These are phyloP conservation scores for Physella acuta DNA, from an alignment of 1,140 invertebrate genomes.

Conservation along the genomic window DNA sequence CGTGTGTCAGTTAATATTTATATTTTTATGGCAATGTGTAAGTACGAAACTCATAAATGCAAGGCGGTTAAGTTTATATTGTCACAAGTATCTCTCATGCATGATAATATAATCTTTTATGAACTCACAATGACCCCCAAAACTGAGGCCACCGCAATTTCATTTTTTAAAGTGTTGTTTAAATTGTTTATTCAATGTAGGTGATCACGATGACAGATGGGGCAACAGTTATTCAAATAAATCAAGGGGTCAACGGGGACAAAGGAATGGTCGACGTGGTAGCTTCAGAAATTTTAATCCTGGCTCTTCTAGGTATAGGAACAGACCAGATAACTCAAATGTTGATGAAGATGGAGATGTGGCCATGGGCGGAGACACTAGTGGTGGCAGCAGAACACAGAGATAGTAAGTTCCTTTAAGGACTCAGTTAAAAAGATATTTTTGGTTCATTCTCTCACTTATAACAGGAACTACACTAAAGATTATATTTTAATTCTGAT, in stretches of 20 bases:
- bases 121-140: not conserved
- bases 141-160: no score
- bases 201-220: slow-evolving; percentile 18
- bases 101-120: not conserved
- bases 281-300: slow-evolving; percentile 13
- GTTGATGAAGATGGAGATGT: slow-evolving; percentile 19
- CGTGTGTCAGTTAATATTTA: not conserved
- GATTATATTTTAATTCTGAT: not conserved
- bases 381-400: not conserved
- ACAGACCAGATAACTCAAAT: not conserved
- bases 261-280: not conserved
- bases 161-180: not conserved
- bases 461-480: not conserved
- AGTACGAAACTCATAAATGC: not conserved
- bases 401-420: slow-evolving; percentile 3
- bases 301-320: not conserved
- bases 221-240: not conserved
- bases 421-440: no score
- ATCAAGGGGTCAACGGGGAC: not conserved
- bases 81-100: not conserved
- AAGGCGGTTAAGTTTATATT: no score
- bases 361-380: slow-evolving; percentile 3
- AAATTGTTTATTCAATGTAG: not conserved
- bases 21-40: not conserved
- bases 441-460: not conserved